A percentile compares a stretch with the other conserved stretches of the same genome.
Conservation (phyloP, 1,140 invertebrate species). For the Drosophila jambulina region DNA sequence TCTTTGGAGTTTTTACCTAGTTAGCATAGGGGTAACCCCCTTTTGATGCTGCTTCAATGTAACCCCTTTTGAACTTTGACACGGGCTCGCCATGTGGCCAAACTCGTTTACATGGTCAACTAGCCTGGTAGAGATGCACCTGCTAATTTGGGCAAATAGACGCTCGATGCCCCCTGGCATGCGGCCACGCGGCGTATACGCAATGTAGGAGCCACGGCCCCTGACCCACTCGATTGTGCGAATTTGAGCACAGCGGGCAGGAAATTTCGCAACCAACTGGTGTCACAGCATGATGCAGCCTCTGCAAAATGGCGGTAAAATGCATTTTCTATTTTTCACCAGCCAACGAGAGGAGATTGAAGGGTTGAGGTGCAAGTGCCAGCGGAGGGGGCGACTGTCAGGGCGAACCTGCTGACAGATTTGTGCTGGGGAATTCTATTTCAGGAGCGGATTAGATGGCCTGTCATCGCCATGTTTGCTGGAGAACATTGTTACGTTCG, state of each 20-base stretch:
- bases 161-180: background rate
- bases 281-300: constrained; percentile 20
- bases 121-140: constrained; percentile 11
- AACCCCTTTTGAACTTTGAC: background rate
- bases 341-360: constrained; percentile 5
- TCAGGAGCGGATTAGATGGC: constrained; percentile 53
- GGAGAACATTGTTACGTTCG: constrained; percentile 47
- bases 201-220: constrained; percentile 41
- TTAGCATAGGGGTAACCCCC: no score
- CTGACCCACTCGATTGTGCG: constrained; percentile 17
- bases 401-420: constrained; percentile 37
- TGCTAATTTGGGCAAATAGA: constrained; percentile 54
- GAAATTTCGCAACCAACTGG: constrained; percentile 30
- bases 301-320: constrained; percentile 26
- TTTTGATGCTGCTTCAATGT: background rate
- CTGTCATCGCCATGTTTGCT: constrained; percentile 44
- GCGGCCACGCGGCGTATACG: constrained; percentile 60
- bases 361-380: constrained; percentile 16
- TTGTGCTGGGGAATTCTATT: constrained; percentile 45
- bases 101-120: constrained; percentile 1
- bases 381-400: constrained; percentile 21
- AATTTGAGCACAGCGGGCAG: constrained; percentile 34
- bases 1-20: background rate
- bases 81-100: constrained; percentile 4
- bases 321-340: constrained; percentile 56